phyloP scores from a whole-genome alignment of 92 coral and sea anemone genomes.

The Phenganax stokvisi region DNA sequence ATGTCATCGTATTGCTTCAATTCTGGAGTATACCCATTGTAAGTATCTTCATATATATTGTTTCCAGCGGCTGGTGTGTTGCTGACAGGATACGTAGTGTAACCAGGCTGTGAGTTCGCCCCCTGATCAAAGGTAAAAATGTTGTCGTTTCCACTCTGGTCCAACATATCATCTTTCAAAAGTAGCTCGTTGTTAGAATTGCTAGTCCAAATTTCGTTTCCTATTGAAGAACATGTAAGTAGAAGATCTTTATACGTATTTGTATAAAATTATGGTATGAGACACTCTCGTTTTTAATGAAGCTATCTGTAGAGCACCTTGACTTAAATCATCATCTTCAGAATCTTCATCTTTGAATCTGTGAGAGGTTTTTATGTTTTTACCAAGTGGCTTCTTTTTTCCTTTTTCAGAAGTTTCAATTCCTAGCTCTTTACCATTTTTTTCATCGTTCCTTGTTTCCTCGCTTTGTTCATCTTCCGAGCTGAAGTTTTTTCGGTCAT shows the following conservation, averaged over 20 bases:
- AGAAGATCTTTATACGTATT: too few relatives aligned
- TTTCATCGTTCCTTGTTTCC: background rate
- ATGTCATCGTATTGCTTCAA: background rate
- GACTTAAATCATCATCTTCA: background rate
- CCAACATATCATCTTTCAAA: background rate
- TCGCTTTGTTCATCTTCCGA: too few relatives aligned
- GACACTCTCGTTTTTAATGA: too few relatives aligned
- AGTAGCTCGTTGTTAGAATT: constrained; percentile 19
- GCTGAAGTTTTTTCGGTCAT: too few relatives aligned
- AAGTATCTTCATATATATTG: background rate
- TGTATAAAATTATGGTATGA: too few relatives aligned
- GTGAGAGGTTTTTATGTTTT: background rate
- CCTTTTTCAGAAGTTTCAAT: background rate
- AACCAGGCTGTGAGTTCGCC: background rate
- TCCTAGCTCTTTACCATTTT: background rate
- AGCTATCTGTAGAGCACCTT: background rate
- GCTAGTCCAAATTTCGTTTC: constrained; percentile 25
- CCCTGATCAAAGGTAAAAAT: background rate
- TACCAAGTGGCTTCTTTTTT: background rate
- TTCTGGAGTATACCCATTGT: background rate
- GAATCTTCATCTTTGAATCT: constrained; percentile 9
- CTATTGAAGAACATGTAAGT: background rate
- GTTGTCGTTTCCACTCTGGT: background rate
- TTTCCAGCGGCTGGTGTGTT: background rate
- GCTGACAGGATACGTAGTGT: background rate